Conservation (phyloP, 2,113 vertebrate species). For the Nyctibius bracteatus region DNA sequence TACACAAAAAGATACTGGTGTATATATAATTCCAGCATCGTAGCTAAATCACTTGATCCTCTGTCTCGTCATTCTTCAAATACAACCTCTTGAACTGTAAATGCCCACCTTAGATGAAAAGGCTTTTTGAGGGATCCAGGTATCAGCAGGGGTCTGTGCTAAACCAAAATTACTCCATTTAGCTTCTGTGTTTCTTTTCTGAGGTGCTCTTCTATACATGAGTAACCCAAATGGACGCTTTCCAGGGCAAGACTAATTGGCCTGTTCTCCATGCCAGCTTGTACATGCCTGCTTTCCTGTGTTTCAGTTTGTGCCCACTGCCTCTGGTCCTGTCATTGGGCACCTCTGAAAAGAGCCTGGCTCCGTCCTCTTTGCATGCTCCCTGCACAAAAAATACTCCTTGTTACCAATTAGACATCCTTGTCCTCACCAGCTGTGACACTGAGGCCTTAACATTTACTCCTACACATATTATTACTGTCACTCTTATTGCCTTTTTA, state of each 20-base stretch:
- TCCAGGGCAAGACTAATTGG: not conserved
- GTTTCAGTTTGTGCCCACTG: not conserved
- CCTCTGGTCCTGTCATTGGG: not conserved
- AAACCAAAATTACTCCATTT: not conserved
- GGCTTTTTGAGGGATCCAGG: not conserved
- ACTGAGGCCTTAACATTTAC: not conserved
- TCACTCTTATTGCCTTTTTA: not conserved
- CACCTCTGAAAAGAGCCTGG: not conserved
- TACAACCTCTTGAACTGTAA: not conserved
- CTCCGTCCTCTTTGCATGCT: not conserved
- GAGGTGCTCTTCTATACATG: not conserved
- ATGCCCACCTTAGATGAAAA: not conserved
- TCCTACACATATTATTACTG: not conserved
- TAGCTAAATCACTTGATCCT: not conserved
- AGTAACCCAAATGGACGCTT: not conserved
- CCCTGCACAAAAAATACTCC: not conserved
- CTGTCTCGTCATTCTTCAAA: not conserved
- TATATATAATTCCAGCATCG: not conserved
- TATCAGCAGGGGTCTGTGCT: not conserved
- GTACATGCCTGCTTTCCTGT: not conserved
- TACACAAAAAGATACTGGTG: not conserved
- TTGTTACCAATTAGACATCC: not conserved
- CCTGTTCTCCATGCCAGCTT: not conserved
- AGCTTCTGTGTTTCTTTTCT: not conserved
- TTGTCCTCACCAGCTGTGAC: not conserved